Base-by-base conservation (phyloP, 2,888 invertebrate species). In the Reticulitermes lucifugus region DNA sequence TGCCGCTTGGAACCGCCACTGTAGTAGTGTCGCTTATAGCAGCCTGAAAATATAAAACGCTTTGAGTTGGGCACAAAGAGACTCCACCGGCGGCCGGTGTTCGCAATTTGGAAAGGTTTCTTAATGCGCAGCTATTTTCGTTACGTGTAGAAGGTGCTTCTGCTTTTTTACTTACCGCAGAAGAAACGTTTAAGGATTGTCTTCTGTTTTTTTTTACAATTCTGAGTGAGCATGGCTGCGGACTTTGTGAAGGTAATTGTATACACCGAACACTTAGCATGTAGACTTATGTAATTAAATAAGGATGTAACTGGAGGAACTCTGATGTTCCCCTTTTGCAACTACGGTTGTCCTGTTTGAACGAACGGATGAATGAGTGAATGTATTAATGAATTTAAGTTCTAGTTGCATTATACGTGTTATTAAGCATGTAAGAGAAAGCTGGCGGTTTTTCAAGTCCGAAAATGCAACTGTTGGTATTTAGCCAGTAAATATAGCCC, bases 1-100 rank as follows among this genome's bases (percentile, higher is more conserved):
- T 43, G 43, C 77, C 77, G 77, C 77, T 77, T 77, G 77, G 77
- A n/a, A 46, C 75, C 75, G 75, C 75, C 75, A 75, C 75, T 75
- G 60, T n/a, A n/a, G 77, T 18, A 41, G 80, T 29, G 80, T 60
- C 43, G 55, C 59, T 41, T n/a, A 43, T 59, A 80, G 65, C 29
- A 60, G 80, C 7, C 22, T 43, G 46, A 51, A 77, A 77, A 77
- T 77, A 77, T 77, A 77, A 41, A 77, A 18, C 77, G 46, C 77
- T 46, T 46, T 46, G 21, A 60, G 59, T 18, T 79, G 79, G 51
- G 51, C 9, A 59, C 25, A 59, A 55, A 51, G 22, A 29, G 14
- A 46, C 9, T 12, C 12, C 46, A 29, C 51, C n/a, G 51, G 1
- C 59, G 51, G n/a, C 9, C 51, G 41, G n/a, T 51, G 25, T 14